Evolutionary conservation across 2,113 vertebrate species (phyloP).

Genomic region (Zapornia atra): DNA sequence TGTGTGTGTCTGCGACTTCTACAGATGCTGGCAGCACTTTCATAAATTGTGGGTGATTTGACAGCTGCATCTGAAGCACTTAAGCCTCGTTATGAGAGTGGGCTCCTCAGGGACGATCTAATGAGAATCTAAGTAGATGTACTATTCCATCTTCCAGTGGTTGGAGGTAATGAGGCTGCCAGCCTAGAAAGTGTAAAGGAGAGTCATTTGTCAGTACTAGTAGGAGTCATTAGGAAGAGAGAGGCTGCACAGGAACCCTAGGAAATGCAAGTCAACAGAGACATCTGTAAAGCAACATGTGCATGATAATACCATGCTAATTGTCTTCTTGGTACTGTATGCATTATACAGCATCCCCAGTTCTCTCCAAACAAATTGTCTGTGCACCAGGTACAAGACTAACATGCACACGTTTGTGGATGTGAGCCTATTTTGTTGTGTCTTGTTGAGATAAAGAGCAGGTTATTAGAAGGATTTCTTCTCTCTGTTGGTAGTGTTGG

Average conservation of each 20-base stretch:
- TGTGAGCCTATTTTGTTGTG: background rate
- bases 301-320: background rate
- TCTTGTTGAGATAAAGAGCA: background rate
- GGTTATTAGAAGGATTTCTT: background rate
- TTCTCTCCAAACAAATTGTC: background rate
- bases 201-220: background rate
- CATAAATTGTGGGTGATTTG: background rate
- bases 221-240: background rate
- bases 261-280: background rate
- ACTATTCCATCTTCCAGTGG: background rate
- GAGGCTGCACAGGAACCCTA: background rate
- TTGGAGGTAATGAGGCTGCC: background rate
- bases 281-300: background rate
- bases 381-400: background rate
- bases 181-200: background rate
- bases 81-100: background rate
- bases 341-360: background rate
- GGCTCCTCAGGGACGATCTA: background rate
- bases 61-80: background rate
- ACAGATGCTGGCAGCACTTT: background rate
- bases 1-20: rapidly evolving
- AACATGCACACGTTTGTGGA: background rate
- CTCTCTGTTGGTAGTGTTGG: background rate
- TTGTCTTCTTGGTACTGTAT: background rate
- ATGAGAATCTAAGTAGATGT: background rate